A percentile compares a stretch with the other conserved stretches of the same genome.
These are phyloP conservation scores for Bryconaethiops microstoma DNA, from an alignment of 2,797 vertebrate genomes.

Conservation along the genomic window DNA sequence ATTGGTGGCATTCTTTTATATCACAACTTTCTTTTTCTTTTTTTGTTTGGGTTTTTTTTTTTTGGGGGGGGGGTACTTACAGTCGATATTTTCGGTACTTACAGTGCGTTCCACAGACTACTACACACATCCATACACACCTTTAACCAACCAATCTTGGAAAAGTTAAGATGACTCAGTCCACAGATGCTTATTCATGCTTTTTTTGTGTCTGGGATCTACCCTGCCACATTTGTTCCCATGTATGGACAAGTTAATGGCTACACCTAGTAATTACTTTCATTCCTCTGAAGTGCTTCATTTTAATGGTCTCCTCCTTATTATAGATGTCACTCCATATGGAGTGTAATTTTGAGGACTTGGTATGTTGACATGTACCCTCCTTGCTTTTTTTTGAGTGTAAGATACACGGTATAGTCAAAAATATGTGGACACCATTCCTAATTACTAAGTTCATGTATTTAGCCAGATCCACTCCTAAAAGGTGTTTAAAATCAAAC, in stretches of 20 bases:
- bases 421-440: no score
- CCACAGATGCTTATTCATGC: neutral
- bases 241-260: neutral
- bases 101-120: neutral
- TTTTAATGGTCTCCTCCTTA: neutral
- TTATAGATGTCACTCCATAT: neutral
- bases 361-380: no score
- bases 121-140: neutral
- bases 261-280: neutral
- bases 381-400: no score
- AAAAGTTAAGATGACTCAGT: constrained; percentile 5
- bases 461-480: no score
- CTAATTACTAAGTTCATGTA: no score
- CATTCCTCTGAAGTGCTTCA: neutral
- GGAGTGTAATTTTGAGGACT: no score
- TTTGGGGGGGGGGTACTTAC: no score
- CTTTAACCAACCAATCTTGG: constrained; percentile 36
- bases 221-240: neutral
- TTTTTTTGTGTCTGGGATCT: neutral
- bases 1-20: neutral
- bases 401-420: no score
- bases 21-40: no score
- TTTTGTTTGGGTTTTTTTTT: neutral
- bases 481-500: no score
- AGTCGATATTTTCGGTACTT: no score